Evolutionary conservation across 2,113 vertebrate genomes (phyloP), one percentile per base, ranked within the genome.

Genomic region (Alethe castanea): DNA sequence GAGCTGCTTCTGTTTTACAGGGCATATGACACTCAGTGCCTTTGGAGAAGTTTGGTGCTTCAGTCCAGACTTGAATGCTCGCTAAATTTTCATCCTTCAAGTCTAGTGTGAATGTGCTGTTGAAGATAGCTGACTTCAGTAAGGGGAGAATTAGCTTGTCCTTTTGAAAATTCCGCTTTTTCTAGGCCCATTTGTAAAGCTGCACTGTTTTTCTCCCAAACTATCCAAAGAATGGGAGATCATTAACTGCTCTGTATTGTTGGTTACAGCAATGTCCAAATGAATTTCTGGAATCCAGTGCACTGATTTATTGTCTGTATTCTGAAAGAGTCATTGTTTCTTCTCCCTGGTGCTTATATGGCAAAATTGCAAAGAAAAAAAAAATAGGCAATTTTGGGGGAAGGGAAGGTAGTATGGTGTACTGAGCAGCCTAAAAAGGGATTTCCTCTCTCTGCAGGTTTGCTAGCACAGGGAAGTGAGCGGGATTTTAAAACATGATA

Each of bases 241-340:
- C 88, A 65, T 95, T 90, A 93, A 92, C 90, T 93, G 77, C 42
- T 90, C 88, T 92, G 64, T 86, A 90, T 96, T 97, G 76, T 96
- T 97, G 88, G 88, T 88, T 90, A 57, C 8, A 4, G 92, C 76
- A 88, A 48, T 81, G 76, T 96, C 90, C 92, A 86, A 88, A 90
- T 90, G 87, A 93, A 96, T 96, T 96, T 96, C 94, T 96, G 96
- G 95, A 97, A 96, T 94, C 85, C 92, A 80, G 12, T 61, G 71
- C 1, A 0, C 82, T 97, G 93, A 95, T 96, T 95, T 96, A 92
- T 96, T 96, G 88, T 95, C 61, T 71, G 20, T 86, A 81, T 86
- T 93, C 93, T 96, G 93, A 94, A 96, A 96, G 94, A 93, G 64
- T 72, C 93, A 96, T 96, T 97, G 94, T 95, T 67, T 92, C 90